These are phyloP conservation scores for Stomorhina lunata DNA, from an alignment of 2,888 invertebrate species.

Conservation along the genomic window DNA sequence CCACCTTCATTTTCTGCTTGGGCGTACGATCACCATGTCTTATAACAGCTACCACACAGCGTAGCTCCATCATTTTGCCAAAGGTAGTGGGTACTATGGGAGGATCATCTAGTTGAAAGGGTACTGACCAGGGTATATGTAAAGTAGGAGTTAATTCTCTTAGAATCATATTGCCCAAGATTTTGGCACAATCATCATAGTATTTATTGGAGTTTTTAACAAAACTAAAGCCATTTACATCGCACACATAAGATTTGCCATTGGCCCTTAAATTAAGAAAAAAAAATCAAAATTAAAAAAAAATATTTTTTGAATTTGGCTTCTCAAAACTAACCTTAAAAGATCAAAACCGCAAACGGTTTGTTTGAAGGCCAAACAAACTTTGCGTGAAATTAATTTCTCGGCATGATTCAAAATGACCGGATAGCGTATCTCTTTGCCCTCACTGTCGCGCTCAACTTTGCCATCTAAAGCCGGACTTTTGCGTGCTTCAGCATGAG, in stretches of 20 bases:
- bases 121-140: slow-evolving; percentile 98
- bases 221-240: slow-evolving; percentile 99
- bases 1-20: slow-evolving; percentile 99
- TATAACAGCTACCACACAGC: slow-evolving; percentile 98
- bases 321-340: slow-evolving; percentile 83
- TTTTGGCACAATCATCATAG: slow-evolving; percentile 99
- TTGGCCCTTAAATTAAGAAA: slow-evolving; percentile 87
- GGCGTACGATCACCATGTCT: slow-evolving; percentile 99
- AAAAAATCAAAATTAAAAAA: neutral
- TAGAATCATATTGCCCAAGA: slow-evolving; percentile 98
- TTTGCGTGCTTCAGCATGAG: slow-evolving; percentile 99
- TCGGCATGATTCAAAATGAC: slow-evolving; percentile 98
- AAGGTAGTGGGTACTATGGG: slow-evolving; percentile 99
- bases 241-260: slow-evolving; percentile 99
- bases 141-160: slow-evolving; percentile 96
- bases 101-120: slow-evolving; percentile 98
- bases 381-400: slow-evolving; percentile 98
- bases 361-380: slow-evolving; percentile 97
- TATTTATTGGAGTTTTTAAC: slow-evolving; percentile 99
- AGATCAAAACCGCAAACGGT: slow-evolving; percentile 99
- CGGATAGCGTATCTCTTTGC: slow-evolving; percentile 98
- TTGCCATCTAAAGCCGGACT: slow-evolving; percentile 99
- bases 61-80: slow-evolving; percentile 95
- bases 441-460: slow-evolving; percentile 98
- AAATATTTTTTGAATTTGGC: neutral